These are phyloP conservation scores for Gorsachius magnificus DNA, from an alignment of 2,797 vertebrate genomes.

Conservation along the genomic window DNA sequence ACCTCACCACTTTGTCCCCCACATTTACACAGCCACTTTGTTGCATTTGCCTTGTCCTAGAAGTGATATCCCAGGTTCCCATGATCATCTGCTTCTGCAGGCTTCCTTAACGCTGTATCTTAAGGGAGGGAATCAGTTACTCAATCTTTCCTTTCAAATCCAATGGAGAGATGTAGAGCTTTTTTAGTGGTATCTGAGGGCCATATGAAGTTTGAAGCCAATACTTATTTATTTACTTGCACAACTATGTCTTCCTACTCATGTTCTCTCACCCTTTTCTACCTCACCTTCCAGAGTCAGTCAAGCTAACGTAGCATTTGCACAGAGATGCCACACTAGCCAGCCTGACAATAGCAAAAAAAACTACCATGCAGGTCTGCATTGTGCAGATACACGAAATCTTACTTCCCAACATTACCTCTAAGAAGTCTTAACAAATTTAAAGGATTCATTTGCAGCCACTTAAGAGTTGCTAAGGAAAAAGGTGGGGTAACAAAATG, in stretches of 20 bases:
- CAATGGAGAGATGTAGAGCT: background rate
- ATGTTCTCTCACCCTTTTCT: background rate
- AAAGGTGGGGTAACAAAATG: background rate
- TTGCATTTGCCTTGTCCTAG: background rate
- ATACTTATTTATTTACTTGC: background rate
- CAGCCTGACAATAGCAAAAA: background rate
- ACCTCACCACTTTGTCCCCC: background rate
- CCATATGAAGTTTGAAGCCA: background rate
- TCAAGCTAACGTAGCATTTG: background rate
- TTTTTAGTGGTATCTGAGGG: background rate
- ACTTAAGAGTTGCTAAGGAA: background rate
- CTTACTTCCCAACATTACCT: background rate
- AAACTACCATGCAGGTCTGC: background rate
- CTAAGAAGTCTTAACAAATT: background rate
- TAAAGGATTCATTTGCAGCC: background rate
- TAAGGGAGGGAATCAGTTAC: background rate
- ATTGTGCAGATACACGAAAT: rapidly evolving
- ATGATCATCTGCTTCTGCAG: background rate
- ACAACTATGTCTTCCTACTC: background rate
- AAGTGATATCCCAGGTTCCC: background rate
- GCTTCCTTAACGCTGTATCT: background rate
- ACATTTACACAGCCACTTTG: background rate
- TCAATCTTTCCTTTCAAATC: background rate
- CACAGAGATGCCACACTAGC: background rate
- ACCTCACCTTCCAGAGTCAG: background rate